Base-by-base conservation (phyloP, 2,797 vertebrate genomes). In the Arrhamphus sclerolepis region DNA sequence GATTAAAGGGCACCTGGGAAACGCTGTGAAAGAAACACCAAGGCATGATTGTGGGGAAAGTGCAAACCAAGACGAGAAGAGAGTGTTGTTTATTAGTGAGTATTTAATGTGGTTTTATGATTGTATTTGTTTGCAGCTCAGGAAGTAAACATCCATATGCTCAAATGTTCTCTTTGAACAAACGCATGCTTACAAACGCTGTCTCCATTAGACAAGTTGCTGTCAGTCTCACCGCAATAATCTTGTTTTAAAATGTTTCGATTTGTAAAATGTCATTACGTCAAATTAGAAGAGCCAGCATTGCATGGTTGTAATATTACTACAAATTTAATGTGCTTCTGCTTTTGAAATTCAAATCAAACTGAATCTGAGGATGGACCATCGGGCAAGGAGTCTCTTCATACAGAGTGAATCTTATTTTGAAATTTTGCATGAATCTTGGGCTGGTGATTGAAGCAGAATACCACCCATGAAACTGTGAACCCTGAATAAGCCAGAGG, bases 1-100 rank as follows among this genome's bases (percentile, higher is more conserved):
- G 92, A 92, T 93, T 92, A 91, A 92, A 92, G 84, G 89, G 75
- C 89, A 91, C 89, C 91, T 90, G 90, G 89, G 85, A 89, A 72
- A 81, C 78, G 67, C 56, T 4, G 59, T 63, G 74, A 80, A 76
- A 82, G 74, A 81, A 66, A 60, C 58, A n/a, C 56, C 61, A 74
- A 61, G 70, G 65, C 34, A 3, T 48, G 65, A 52, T 49, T 47
- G 64, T 72, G 54, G 31, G 47, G 56, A 77, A 52, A 72, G 31
- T 47, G 63, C 58, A 19, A 56, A 76, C 67, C 63, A 77, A 79
- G 66, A 64, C 54, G 29, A 17, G 51, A 70, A 7, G 46, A 72
- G 58, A 62, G 67, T 40, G 26, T 22, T 13, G 64, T 65, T 71
- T 58, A 46, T 65, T 61, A 52, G 38, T 75, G 71, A 71, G 46